These are phyloP conservation scores for Conomelus anceps DNA, from an alignment of 2,888 invertebrate species.

Conservation along the genomic window DNA sequence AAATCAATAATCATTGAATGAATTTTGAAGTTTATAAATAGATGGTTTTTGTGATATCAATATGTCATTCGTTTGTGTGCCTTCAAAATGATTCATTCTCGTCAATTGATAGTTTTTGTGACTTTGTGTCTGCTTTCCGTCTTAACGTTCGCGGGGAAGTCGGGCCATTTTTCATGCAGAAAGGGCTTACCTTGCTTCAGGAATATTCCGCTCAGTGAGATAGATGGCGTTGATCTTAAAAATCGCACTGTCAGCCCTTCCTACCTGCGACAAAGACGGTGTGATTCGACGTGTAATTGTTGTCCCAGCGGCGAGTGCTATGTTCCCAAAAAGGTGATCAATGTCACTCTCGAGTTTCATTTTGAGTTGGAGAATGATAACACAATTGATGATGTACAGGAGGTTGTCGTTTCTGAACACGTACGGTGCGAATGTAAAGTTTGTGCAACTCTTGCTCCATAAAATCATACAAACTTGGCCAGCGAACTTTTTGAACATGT, in stretches of 20 bases:
- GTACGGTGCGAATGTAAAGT: background rate
- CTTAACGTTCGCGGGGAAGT: background rate
- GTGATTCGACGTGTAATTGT: background rate
- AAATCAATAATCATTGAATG: background rate
- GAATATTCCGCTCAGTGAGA: background rate
- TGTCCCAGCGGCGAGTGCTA: background rate
- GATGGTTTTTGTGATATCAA: background rate
- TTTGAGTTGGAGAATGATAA: background rate
- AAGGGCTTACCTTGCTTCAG: background rate
- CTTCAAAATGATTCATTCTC: background rate
- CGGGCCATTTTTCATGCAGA: background rate
- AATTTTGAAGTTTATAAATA: background rate
- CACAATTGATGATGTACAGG: background rate
- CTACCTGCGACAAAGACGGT: background rate
- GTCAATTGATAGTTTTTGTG: background rate
- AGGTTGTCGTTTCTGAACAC: background rate
- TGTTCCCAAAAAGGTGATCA: background rate
- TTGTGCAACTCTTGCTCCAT: background rate
- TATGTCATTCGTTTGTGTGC: background rate
- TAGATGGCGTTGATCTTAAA: background rate
- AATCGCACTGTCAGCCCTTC: background rate
- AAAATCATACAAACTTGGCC: too few relatives aligned
- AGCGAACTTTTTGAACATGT: background rate
- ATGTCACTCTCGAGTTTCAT: background rate
- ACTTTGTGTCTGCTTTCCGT: background rate